Percentiles rank a stretch among this genome's conserved stretches.
Conservation (phyloP, 2,888 invertebrate species). For the Zelleria hepariella region DNA sequence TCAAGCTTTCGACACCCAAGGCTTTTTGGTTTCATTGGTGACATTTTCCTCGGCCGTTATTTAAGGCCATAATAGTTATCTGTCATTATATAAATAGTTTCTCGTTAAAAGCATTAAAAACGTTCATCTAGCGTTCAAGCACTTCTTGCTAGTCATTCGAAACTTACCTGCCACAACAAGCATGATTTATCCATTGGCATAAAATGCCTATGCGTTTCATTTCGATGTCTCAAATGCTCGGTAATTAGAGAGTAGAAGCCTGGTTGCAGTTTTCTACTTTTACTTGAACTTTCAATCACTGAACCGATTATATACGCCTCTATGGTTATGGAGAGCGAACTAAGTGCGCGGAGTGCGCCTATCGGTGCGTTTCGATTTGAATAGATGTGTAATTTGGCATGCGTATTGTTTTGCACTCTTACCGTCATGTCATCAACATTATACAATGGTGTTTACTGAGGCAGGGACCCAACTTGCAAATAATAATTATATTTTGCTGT, state of each 20-base stretch:
- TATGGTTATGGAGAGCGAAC: conserved; percentile 10
- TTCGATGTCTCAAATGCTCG: not conserved
- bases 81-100: too few relatives aligned
- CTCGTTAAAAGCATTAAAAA: too few relatives aligned
- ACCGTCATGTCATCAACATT: not conserved
- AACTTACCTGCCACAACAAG: too few relatives aligned
- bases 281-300: conserved; percentile 43
- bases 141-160: too few relatives aligned
- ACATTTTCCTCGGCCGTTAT: too few relatives aligned
- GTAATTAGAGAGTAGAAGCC: not conserved
- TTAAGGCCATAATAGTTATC: too few relatives aligned
- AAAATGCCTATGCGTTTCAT: not conserved
- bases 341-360: conserved; percentile 3
- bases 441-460: not conserved
- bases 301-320: conserved; percentile 8
- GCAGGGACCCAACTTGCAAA: not conserved
- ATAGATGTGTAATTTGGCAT: not conserved
- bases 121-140: too few relatives aligned
- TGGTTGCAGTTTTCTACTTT: conserved; percentile 35
- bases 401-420: not conserved
- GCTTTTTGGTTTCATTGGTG: too few relatives aligned
- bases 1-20: too few relatives aligned
- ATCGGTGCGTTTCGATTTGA: not conserved
- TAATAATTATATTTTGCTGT: not conserved
- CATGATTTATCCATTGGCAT: conserved; percentile 24